Evolutionary conservation across 35 echinoderm and acorn worm genomes (phyloP).

Genomic region (Lytechinus pictus): DNA sequence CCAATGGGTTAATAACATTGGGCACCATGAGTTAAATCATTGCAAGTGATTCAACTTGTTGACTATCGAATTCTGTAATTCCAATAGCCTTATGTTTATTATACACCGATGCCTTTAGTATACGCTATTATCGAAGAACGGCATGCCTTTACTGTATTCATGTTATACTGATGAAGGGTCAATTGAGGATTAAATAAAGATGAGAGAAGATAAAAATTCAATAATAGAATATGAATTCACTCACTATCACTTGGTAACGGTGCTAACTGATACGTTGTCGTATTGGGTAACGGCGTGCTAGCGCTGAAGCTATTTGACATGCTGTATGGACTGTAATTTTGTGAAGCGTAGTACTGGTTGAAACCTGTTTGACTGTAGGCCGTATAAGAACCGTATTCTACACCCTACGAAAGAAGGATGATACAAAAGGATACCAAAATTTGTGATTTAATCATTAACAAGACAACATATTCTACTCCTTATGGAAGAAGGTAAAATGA

Average conservation of each 20-base stretch:
- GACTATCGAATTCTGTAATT: too few relatives aligned
- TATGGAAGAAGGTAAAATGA: not conserved
- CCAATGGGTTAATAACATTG: too few relatives aligned
- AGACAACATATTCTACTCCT: too few relatives aligned
- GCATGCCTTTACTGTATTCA: too few relatives aligned
- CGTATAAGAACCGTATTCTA: conserved; percentile 91
- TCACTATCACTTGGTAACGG: conserved; percentile 88
- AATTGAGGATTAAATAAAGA: not conserved
- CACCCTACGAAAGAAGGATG: conserved; percentile 42
- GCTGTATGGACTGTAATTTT: conserved; percentile 74
- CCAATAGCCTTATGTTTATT: too few relatives aligned
- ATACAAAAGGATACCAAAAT: not conserved
- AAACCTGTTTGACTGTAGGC: conserved; percentile 84
- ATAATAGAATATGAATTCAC: conserved; percentile 21
- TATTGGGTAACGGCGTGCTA: conserved; percentile 64
- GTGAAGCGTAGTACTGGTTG: conserved; percentile 91
- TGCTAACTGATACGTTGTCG: conserved; percentile 83
- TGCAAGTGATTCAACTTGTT: too few relatives aligned
- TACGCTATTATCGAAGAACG: too few relatives aligned
- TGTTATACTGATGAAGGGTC: too few relatives aligned
- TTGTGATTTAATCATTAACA: not conserved
- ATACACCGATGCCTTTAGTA: too few relatives aligned
- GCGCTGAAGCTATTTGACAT: conserved; percentile 69
- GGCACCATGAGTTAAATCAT: too few relatives aligned
- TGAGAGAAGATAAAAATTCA: not conserved